Conservation (phyloP, 1,140 invertebrate species). For the Drosophila grimshawi region DNA sequence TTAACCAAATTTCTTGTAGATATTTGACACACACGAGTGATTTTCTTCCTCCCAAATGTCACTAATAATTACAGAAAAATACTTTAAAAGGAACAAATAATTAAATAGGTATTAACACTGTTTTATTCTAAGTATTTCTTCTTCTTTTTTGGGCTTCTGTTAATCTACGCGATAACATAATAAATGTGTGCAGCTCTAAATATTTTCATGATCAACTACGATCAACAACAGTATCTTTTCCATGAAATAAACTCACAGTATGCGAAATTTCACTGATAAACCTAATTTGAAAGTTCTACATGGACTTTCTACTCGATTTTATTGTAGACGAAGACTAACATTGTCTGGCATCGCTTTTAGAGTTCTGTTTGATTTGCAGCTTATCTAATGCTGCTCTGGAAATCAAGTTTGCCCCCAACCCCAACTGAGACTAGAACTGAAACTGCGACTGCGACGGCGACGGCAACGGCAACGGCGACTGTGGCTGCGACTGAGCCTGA, state of each 20-base stretch:
- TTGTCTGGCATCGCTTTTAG: conserved; percentile 7
- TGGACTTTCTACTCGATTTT: not conserved
- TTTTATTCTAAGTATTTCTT: no score
- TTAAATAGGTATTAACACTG: no score
- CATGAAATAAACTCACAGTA: not conserved
- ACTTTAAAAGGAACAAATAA: no score
- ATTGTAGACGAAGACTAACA: conserved; percentile 11
- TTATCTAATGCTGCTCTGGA: conserved; percentile 18
- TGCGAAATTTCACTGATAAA: not conserved
- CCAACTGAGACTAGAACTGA: conserved; percentile 4
- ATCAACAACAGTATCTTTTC: not conserved
- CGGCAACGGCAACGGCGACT: not conserved
- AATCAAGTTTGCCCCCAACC: not conserved
- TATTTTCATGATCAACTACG: not conserved
- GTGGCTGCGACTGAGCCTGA: conserved; percentile 39
- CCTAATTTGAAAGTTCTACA: not conserved
- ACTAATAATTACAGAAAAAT: no score
- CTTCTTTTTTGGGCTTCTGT: no score
- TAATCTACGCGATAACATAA: not conserved
- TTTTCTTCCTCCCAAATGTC: no score
- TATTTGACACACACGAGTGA: no score
- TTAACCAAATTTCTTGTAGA: no score
- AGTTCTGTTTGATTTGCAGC: conserved; percentile 57
- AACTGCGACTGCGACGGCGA: conserved; percentile 8
- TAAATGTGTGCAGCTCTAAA: not conserved